phyloP scores from a whole-genome alignment of 2,113 vertebrate genomes.

The Artemisiospiza belli region DNA sequence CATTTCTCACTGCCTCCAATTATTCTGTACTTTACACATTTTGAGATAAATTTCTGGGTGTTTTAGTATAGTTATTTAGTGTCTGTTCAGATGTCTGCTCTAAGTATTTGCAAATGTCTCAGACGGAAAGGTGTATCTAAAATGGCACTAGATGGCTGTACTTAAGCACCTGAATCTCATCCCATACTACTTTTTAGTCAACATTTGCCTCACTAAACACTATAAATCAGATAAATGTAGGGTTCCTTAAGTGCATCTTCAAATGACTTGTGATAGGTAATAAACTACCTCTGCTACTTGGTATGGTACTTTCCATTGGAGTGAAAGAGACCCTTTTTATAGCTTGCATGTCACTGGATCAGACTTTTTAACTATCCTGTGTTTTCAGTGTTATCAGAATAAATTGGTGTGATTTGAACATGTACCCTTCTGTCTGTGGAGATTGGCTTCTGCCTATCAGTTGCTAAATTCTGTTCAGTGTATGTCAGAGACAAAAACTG shows the following conservation, averaged over 20 bases:
- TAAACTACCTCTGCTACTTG: neutral
- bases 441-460: constrained; percentile 53
- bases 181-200: neutral
- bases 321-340: constrained; percentile 26
- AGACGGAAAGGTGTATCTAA: neutral
- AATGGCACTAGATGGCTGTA: neutral
- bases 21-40: neutral
- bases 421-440: neutral
- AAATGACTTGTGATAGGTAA: neutral
- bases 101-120: neutral
- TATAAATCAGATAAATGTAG: neutral
- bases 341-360: neutral
- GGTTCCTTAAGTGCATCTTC: neutral
- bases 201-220: neutral
- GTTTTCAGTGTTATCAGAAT: constrained; percentile 38
- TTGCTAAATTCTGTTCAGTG: constrained; percentile 57
- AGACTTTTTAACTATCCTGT: neutral
- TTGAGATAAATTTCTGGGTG: neutral
- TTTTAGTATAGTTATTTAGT: neutral
- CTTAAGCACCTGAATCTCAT: neutral
- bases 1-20: neutral
- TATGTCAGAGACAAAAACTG: constrained; percentile 37
- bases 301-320: neutral
- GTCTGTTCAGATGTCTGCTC: neutral
- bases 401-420: constrained; percentile 25